Conservation (phyloP, 2,113 vertebrate genomes). For the Apteryx mantelli region DNA sequence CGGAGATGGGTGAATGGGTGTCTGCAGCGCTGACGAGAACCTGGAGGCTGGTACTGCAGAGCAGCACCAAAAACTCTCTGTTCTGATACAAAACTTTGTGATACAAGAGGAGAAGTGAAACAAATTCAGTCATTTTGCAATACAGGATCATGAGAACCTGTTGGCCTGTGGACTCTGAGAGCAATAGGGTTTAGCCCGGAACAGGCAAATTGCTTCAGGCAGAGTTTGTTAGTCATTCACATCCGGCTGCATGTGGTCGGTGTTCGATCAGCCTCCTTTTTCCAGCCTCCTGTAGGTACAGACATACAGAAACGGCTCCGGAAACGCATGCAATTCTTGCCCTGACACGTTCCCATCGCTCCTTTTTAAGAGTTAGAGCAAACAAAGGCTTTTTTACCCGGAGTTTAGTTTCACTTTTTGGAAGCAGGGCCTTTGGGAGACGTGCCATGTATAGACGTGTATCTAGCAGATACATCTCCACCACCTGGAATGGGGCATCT, state of each 20-base stretch:
- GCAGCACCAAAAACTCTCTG: not conserved
- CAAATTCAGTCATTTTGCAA: not conserved
- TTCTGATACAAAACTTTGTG: too few species aligned
- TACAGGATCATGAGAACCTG: not conserved
- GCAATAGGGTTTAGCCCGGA: not conserved
- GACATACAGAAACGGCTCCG: not conserved
- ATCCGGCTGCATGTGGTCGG: not conserved
- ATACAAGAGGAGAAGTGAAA: not conserved
- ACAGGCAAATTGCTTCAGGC: not conserved
- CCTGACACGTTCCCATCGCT: not conserved
- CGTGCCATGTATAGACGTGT: too few species aligned
- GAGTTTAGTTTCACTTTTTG: not conserved
- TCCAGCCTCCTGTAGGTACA: not conserved
- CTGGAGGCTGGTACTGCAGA: not conserved
- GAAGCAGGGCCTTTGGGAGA: not conserved
- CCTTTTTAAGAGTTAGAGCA: not conserved
- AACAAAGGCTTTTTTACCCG: not conserved
- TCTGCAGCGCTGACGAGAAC: not conserved
- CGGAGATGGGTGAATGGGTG: not conserved
- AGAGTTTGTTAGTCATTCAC: not conserved
- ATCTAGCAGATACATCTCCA: too few species aligned
- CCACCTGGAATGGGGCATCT: not conserved
- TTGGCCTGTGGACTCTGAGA: not conserved
- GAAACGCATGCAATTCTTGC: not conserved
- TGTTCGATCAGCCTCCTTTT: not conserved